phyloP scores from a whole-genome alignment of 1,140 invertebrate species.

The Drosophila rufa region DNA sequence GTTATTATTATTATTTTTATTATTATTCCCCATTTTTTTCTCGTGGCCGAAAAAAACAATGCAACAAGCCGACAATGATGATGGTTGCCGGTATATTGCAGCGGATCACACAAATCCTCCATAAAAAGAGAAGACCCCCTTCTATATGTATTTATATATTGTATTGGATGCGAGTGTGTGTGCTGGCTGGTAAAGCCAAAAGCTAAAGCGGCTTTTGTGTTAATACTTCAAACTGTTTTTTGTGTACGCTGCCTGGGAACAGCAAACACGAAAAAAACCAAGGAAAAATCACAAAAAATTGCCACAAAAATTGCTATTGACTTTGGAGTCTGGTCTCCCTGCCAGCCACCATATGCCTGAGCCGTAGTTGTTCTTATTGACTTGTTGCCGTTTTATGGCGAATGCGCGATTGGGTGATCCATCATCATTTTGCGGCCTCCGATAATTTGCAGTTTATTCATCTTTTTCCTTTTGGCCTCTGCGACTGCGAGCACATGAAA shows the following conservation, averaged over 20 bases:
- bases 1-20: conserved; percentile 79
- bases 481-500: conserved; percentile 53
- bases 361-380: conserved; percentile 72
- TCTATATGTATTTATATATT: conserved; percentile 23
- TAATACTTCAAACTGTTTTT: conserved; percentile 74
- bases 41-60: conserved; percentile 66
- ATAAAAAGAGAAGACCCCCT: conserved; percentile 73
- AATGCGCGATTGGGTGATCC: conserved; percentile 74
- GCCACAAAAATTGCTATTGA: conserved; percentile 78
- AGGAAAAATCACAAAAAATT: conserved; percentile 62
- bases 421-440: conserved; percentile 68
- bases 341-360: conserved; percentile 40
- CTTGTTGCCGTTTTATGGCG: conserved; percentile 80
- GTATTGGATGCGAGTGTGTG: conserved; percentile 1
- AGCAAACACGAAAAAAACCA: conserved; percentile 22
- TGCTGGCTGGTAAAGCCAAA: conserved; percentile 59
- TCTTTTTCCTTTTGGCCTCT: conserved; percentile 3
- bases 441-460: conserved; percentile 73
- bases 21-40: conserved; percentile 58
- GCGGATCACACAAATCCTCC: conserved; percentile 83
- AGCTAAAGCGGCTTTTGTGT: conserved; percentile 81
- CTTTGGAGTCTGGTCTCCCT: conserved; percentile 41
- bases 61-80: conserved; percentile 62
- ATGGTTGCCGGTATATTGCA: conserved; percentile 68
- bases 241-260: conserved; percentile 40